A percentile compares a stretch with the other conserved stretches of the same genome.
phyloP scores from a whole-genome alignment of 2,888 invertebrate genomes.

The Tenthredo livida region DNA sequence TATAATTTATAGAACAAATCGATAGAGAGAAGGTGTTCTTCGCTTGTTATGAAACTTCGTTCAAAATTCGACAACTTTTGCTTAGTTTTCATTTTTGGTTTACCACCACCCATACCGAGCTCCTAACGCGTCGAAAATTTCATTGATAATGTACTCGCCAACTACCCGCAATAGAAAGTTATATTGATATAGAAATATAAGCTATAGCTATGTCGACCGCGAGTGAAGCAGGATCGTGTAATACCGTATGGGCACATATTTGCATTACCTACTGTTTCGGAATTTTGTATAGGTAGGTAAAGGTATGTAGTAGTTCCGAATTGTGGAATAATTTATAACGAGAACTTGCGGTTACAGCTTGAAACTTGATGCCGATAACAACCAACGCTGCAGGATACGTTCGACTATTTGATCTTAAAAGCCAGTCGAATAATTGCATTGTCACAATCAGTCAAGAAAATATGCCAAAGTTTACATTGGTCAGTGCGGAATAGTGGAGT shows the following conservation, averaged over 20 bases:
- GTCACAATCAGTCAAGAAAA: not conserved
- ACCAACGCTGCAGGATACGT: conserved; percentile 22
- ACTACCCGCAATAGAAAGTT: not conserved
- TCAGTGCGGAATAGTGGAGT: conserved; percentile 55
- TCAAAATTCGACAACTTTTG: not conserved
- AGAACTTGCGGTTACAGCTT: not conserved
- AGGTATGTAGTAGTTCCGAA: not conserved
- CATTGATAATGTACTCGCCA: not conserved
- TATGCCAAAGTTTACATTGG: not conserved
- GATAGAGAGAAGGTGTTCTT: not conserved
- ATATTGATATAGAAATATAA: not conserved
- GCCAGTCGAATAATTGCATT: not conserved
- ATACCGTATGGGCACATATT: conserved; percentile 1
- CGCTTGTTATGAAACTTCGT: not conserved
- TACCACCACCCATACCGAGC: not conserved
- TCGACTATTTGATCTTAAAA: not conserved
- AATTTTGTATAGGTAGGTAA: not conserved
- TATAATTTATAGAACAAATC: not conserved
- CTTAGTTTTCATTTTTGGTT: not conserved
- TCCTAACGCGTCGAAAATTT: not conserved
- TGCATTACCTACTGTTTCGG: not conserved
- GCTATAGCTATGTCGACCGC: not conserved
- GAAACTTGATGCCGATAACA: conserved; percentile 5
- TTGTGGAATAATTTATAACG: not conserved
- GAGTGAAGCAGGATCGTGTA: not conserved